A percentile compares a stretch with the other conserved stretches of the same genome.
phyloP scores from a whole-genome alignment of 2,797 vertebrate genomes.

The Anniella stebbinsi region DNA sequence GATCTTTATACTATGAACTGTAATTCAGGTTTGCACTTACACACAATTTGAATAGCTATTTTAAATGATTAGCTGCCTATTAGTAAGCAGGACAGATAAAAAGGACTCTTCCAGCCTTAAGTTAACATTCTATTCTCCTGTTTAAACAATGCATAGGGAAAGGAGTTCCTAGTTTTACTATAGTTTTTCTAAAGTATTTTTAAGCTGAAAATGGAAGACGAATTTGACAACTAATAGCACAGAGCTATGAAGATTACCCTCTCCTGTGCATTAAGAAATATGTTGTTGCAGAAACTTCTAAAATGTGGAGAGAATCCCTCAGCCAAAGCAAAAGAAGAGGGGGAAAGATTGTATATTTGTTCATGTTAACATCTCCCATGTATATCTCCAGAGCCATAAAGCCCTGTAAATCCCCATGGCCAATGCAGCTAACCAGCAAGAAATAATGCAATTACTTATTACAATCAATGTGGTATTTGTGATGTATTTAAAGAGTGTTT shows the following conservation, averaged over 20 bases:
- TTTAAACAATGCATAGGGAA: conserved; percentile 52
- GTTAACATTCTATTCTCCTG: conserved; percentile 9
- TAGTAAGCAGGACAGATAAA: conserved; percentile 9
- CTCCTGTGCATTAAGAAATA: conserved; percentile 14
- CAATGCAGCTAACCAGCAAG: conserved; percentile 58
- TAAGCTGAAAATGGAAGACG: conserved; percentile 53
- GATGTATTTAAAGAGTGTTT: conserved; percentile 22
- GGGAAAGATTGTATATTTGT: conserved; percentile 43
- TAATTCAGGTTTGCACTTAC: conserved; percentile 16
- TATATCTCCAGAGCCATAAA: conserved; percentile 40
- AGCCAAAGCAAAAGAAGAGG: conserved; percentile 31
- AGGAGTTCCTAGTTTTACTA: conserved; percentile 55
- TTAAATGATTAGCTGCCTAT: conserved; percentile 15
- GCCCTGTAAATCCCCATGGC: conserved; percentile 50
- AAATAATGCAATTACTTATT: conserved; percentile 63
- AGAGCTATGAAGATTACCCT: conserved; percentile 45
- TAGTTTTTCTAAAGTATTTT: conserved; percentile 59
- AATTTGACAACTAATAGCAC: conserved; percentile 52
- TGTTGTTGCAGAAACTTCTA: conserved; percentile 40
- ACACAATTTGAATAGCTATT: conserved; percentile 9
- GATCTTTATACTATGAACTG: not conserved
- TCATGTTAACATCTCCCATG: conserved; percentile 44
- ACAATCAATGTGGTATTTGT: conserved; percentile 45
- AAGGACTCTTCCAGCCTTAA: not conserved
- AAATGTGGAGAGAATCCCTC: conserved; percentile 45